Conservation (phyloP, 2,113 vertebrate genomes). For the Choloepus hoffmanni region DNA sequence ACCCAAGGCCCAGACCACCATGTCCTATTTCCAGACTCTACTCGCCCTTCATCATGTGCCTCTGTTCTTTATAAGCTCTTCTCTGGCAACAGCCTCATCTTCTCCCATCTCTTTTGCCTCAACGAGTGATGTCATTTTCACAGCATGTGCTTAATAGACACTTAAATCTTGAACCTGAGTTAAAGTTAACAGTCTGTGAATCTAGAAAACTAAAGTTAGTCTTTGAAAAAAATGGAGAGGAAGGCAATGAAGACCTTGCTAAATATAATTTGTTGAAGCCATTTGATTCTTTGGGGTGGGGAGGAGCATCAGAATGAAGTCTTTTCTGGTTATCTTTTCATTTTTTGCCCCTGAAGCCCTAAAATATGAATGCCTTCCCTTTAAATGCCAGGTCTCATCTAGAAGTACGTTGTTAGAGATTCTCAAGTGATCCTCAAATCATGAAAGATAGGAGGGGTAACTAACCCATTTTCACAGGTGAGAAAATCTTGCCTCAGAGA, state of each 20-base stretch:
- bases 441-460: background rate
- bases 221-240: background rate
- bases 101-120: background rate
- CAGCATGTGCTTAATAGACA: background rate
- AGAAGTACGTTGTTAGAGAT: background rate
- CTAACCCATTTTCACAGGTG: background rate
- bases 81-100: background rate
- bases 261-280: background rate
- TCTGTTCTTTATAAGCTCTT: background rate
- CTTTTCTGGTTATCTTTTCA: background rate
- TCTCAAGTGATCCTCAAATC: background rate
- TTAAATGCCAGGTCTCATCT: background rate
- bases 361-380: background rate
- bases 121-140: too few species aligned
- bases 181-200: background rate
- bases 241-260: background rate
- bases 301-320: background rate
- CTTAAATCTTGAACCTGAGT: background rate
- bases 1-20: too few species aligned
- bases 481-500: background rate
- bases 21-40: rapidly evolving
- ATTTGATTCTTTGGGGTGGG: background rate
- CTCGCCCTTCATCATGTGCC: background rate
- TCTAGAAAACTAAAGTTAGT: background rate
- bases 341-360: background rate